phyloP scores from a whole-genome alignment of 2,113 vertebrate genomes.

The Cavia porcellus region DNA sequence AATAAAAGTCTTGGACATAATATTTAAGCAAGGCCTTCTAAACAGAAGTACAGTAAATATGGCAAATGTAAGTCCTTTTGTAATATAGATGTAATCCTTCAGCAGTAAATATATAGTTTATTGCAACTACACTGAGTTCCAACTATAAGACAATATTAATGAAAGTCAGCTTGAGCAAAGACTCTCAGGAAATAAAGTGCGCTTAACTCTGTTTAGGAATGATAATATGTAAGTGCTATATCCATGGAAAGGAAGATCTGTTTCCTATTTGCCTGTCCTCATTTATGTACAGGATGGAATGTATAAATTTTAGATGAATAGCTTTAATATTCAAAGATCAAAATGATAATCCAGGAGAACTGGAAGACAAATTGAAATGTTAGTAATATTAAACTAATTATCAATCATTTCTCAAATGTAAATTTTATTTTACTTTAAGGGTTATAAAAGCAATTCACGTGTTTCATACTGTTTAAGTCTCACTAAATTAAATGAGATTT shows the following conservation, averaged over 20 bases:
- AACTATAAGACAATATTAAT: neutral
- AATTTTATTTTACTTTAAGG: neutral
- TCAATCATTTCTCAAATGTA: neutral
- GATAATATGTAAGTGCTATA: neutral
- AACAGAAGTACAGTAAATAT: neutral
- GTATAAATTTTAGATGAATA: conserved; percentile 20
- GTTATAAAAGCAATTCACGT: neutral
- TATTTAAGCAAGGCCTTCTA: neutral
- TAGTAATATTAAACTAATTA: conserved; percentile 31
- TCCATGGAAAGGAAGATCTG: neutral
- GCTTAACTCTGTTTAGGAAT: conserved; percentile 24
- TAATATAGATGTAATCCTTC: neutral
- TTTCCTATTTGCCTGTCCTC: neutral
- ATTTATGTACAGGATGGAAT: conserved; percentile 7
- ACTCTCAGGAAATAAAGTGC: conserved; percentile 51
- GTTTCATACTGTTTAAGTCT: conserved; percentile 29
- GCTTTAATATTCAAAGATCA: conserved; percentile 37
- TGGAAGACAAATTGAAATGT: conserved; percentile 25
- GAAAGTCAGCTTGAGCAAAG: neutral
- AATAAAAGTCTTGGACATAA: neutral
- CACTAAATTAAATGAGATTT: neutral
- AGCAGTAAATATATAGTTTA: neutral
- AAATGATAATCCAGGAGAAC: conserved; percentile 14
- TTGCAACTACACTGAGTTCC: neutral
- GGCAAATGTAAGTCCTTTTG: neutral